A percentile compares a stretch with the other conserved stretches of the same genome.
Conservation (phyloP, 2,888 invertebrate genomes). For the Scaptomyza polygonia region DNA sequence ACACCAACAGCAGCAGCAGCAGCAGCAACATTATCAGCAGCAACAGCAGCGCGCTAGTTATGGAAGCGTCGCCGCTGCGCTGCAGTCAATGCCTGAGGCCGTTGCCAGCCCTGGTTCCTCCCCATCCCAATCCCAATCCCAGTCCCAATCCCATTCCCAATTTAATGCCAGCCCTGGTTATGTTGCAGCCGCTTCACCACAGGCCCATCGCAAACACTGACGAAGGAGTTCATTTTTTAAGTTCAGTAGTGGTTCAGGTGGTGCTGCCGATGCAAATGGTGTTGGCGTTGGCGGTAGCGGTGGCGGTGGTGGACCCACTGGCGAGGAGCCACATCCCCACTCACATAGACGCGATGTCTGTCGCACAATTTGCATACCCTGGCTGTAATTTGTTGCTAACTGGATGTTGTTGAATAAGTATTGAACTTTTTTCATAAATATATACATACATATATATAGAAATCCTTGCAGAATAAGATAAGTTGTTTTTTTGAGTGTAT, state of each 20-base stretch:
- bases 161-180: constrained; percentile 41
- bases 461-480: constrained; percentile 16
- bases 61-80: constrained; percentile 72
- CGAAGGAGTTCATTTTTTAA: constrained; percentile 84
- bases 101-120: constrained; percentile 42
- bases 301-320: constrained; percentile 67
- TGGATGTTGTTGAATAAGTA: neutral
- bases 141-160: too few relatives aligned
- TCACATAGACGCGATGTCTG: constrained; percentile 77
- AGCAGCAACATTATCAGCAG: constrained; percentile 26
- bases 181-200: constrained; percentile 67
- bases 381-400: constrained; percentile 71
- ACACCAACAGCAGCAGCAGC: constrained; percentile 33
- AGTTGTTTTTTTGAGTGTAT: constrained; percentile 1
- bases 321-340: constrained; percentile 75
- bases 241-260: constrained; percentile 61
- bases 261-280: constrained; percentile 35
- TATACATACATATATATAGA: neutral
- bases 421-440: neutral
- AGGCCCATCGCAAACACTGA: constrained; percentile 83
- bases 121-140: neutral
- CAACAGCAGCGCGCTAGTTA: constrained; percentile 72
- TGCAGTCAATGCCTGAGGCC: constrained; percentile 64
- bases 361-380: constrained; percentile 83
- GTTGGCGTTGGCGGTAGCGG: constrained; percentile 57